Percentiles rank a stretch among this genome's conserved stretches.
Evolutionary conservation across 2,113 vertebrate genomes (phyloP).

Genomic region (Sterrhoptilus dennistouni): DNA sequence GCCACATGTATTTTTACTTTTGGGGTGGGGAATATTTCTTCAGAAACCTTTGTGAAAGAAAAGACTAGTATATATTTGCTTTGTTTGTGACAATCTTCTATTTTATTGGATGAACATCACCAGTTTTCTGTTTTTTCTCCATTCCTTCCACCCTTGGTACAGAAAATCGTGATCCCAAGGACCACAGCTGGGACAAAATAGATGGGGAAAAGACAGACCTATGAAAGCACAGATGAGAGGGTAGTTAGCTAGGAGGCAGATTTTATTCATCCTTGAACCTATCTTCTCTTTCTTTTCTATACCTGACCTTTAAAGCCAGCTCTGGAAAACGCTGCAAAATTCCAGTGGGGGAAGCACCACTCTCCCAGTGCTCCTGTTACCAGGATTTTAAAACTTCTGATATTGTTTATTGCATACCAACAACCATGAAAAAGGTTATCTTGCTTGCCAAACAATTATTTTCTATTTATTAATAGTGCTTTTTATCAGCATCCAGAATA

Average conservation of each 20-base stretch:
- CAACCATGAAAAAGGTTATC: neutral
- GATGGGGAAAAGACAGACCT: neutral
- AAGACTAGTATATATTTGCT: neutral
- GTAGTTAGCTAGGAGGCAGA: neutral
- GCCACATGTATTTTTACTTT: neutral
- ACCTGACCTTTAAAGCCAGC: neutral
- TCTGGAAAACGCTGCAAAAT: neutral
- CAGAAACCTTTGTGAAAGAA: rapidly evolving
- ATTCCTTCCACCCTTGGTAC: rapidly evolving
- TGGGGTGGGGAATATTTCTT: neutral
- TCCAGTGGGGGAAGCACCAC: neutral
- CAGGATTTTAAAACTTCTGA: neutral
- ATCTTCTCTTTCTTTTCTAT: neutral
- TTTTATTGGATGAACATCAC: neutral
- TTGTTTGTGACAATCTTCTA: neutral
- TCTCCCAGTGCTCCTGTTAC: neutral
- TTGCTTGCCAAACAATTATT: constrained; percentile 16
- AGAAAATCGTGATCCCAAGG: neutral
- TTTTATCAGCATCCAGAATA: constrained; percentile 19
- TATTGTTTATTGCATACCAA: neutral
- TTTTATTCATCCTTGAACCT: neutral
- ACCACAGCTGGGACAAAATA: neutral
- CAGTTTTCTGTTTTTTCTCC: rapidly evolving
- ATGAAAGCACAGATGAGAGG: neutral
- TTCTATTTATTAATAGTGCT: constrained; percentile 9